These are phyloP conservation scores for Vanessa atalanta DNA, from an alignment of 1,140 invertebrate genomes.

Conservation along the genomic window DNA sequence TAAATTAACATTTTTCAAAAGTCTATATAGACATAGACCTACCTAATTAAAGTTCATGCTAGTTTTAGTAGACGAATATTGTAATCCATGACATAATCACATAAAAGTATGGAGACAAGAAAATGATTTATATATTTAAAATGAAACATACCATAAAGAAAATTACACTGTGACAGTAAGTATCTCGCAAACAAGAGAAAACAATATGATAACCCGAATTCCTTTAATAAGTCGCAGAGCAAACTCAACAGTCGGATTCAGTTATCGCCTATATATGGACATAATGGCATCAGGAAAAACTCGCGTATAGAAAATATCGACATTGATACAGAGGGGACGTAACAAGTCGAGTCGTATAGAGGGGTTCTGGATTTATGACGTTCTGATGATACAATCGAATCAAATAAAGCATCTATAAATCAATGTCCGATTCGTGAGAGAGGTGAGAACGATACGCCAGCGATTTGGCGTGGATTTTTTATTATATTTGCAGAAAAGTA, in stretches of 20 bases:
- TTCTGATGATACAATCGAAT: conserved; percentile 80
- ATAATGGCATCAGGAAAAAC: conserved; percentile 73
- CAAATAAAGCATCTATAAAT: conserved; percentile 77
- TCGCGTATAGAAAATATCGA: conserved; percentile 58
- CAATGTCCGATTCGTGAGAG: conserved; percentile 68
- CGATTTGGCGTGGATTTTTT: conserved; percentile 32
- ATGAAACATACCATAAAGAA: too few species aligned
- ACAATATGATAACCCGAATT: conserved; percentile 16
- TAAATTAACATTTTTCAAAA: too few species aligned
- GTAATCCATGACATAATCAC: too few species aligned
- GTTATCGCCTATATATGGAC: conserved; percentile 64
- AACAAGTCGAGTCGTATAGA: conserved; percentile 29
- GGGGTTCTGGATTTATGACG: conserved; percentile 73
- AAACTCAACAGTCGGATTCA: conserved; percentile 46
- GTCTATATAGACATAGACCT: too few species aligned
- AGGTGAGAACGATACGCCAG: conserved; percentile 55
- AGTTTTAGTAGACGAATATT: too few species aligned
- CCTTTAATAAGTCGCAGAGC: conserved; percentile 36
- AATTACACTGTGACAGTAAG: neutral
- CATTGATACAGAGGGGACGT: conserved; percentile 46
- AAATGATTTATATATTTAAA: too few species aligned
- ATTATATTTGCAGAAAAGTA: conserved; percentile 5
- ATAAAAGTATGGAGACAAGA: too few species aligned
- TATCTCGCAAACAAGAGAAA: conserved; percentile 17
- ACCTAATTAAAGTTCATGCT: too few species aligned